These are phyloP conservation scores for Lasiurus cinereus DNA, from an alignment of 2,113 vertebrate genomes.

Conservation along the genomic window DNA sequence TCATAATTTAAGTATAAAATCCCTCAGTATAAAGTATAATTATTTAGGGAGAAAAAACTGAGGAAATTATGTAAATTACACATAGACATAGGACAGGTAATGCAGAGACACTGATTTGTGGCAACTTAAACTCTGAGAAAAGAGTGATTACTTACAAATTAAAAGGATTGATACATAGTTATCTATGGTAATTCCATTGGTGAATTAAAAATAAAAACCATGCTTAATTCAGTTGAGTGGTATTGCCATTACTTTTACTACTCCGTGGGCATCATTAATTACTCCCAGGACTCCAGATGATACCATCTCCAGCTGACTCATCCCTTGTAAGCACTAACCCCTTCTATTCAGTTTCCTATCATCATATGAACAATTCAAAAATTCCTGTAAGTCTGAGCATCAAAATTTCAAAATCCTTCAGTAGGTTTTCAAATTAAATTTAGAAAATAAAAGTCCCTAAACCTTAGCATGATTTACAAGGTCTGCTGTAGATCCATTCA, in stretches of 20 bases:
- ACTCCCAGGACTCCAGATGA: not conserved
- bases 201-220: slow-evolving; percentile 21
- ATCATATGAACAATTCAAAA: not conserved
- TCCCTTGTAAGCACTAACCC: not conserved
- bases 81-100: not conserved
- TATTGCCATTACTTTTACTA: not conserved
- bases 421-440: not conserved
- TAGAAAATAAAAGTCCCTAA: not conserved
- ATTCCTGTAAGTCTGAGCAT: not conserved
- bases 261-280: not conserved
- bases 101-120: not conserved
- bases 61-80: not conserved
- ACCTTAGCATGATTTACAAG: not conserved
- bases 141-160: slow-evolving; percentile 1
- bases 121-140: not conserved
- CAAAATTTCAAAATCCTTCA: not conserved
- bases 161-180: not conserved
- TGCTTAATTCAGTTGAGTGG: not conserved
- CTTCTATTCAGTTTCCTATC: not conserved
- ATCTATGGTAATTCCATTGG: not conserved
- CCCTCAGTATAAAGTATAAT: not conserved
- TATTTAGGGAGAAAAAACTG: not conserved
- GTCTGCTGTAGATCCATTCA: not conserved
- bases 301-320: not conserved
- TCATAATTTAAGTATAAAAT: not conserved